A percentile compares a stretch with the other conserved stretches of the same genome.
Conservation (phyloP, 2,113 vertebrate species). For the Leucopsar rothschildi region DNA sequence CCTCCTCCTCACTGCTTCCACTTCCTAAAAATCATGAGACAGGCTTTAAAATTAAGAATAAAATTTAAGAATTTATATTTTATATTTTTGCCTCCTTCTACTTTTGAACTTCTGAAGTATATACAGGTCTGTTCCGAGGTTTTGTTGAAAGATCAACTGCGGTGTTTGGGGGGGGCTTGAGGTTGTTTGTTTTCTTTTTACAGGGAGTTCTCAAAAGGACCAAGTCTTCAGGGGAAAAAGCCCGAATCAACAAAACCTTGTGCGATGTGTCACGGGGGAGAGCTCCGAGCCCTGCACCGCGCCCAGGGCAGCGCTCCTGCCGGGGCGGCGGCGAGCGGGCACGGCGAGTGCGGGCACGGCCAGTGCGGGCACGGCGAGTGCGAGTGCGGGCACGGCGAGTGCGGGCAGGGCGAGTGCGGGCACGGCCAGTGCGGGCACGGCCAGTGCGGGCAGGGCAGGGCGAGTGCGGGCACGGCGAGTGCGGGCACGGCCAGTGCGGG, state of each 20-base stretch:
- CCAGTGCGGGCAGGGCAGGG: too few species aligned
- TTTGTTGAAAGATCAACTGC: not conserved
- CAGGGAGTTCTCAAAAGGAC: not conserved
- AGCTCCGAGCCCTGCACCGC: not conserved
- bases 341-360: too few species aligned
- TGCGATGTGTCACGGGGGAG: rapidly evolving
- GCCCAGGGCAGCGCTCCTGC: too few species aligned
- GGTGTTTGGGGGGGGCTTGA: rapidly evolving
- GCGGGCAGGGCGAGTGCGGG: too few species aligned
- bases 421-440: too few species aligned
- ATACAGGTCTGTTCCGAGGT: not conserved
- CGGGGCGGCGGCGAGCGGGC: too few species aligned
- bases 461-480: not conserved
- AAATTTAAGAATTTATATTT: rapidly evolving
- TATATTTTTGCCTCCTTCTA: not conserved
- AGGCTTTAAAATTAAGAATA: not conserved
- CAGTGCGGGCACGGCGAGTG: too few species aligned
- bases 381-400: too few species aligned
- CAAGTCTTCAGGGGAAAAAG: not conserved
- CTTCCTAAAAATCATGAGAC: not conserved
- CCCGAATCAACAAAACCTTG: not conserved
- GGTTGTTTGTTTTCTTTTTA: not conserved
- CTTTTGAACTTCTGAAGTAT: not conserved
- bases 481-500: too few species aligned
- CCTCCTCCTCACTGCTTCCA: not conserved